Conservation (phyloP, 2,113 vertebrate species). For the Picathartes gymnocephalus region DNA sequence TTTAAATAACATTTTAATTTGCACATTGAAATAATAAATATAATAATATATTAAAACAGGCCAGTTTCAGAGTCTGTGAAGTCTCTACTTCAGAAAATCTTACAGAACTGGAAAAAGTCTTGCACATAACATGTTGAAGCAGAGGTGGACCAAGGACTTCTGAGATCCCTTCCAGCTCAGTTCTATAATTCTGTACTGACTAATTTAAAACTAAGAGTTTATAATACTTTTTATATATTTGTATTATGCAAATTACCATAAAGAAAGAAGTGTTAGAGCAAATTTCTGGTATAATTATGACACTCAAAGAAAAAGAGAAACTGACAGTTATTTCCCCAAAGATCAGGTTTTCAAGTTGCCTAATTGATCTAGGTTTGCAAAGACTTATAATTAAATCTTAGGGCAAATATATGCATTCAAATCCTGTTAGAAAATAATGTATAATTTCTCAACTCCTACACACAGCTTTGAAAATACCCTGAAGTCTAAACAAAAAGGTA, state of each 20-base stretch:
- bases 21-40: not conserved
- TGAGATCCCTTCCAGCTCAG: not conserved
- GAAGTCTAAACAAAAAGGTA: conserved; percentile 14
- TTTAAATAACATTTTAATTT: not conserved
- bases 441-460: conserved; percentile 7
- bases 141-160: not conserved
- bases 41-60: not conserved
- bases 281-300: not conserved
- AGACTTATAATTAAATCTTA: conserved; percentile 42
- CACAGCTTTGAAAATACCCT: conserved; percentile 22
- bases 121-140: not conserved
- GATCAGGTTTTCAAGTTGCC: not conserved
- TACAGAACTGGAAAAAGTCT: not conserved
- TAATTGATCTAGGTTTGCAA: conserved; percentile 35
- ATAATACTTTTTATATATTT: not conserved
- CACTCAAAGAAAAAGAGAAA: not conserved
- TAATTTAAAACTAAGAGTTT: not conserved
- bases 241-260: not conserved
- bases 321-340: conserved; percentile 13
- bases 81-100: not conserved
- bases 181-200: not conserved
- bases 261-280: not conserved
- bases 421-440: conserved; percentile 16
- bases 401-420: conserved; percentile 7
- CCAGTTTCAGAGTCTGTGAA: not conserved